Conservation (phyloP, 2,113 vertebrate species). For the Lagopus leucura region DNA sequence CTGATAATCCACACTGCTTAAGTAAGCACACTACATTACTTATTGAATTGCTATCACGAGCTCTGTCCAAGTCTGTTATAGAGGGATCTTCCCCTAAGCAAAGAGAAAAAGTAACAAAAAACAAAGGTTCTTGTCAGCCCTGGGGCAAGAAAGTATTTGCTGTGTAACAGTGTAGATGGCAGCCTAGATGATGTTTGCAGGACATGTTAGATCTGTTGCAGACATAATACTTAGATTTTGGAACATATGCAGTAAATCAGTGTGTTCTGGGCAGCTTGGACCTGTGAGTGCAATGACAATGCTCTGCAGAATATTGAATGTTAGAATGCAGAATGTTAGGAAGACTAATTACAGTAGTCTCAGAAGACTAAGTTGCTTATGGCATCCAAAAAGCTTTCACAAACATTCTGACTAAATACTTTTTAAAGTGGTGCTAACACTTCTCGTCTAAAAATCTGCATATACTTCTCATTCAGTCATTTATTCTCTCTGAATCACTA, state of each 20-base stretch:
- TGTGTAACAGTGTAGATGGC: not conserved
- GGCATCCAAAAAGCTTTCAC: not conserved
- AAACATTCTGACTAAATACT: not conserved
- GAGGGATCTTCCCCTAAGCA: not conserved
- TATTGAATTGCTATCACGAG: not conserved
- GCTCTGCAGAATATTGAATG: not conserved
- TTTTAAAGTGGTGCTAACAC: not conserved
- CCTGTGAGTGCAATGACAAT: not conserved
- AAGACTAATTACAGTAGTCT: not conserved
- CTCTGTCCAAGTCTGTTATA: not conserved
- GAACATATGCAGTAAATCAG: not conserved
- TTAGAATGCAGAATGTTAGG: too few species aligned
- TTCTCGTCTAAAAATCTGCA: not conserved
- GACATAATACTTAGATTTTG: not conserved
- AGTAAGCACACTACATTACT: not conserved
- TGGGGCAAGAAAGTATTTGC: not conserved
- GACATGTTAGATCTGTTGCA: not conserved
- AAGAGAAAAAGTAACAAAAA: not conserved
- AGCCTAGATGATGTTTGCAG: not conserved
- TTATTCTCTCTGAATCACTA: not conserved
- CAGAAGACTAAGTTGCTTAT: not conserved
- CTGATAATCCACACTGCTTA: not conserved
- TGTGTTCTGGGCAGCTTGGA: not conserved
- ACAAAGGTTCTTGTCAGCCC: accelerated
- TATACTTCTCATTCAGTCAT: not conserved